Evolutionary conservation across 1,140 invertebrate species (phyloP).

Genomic region (Drosophila miranda): DNA sequence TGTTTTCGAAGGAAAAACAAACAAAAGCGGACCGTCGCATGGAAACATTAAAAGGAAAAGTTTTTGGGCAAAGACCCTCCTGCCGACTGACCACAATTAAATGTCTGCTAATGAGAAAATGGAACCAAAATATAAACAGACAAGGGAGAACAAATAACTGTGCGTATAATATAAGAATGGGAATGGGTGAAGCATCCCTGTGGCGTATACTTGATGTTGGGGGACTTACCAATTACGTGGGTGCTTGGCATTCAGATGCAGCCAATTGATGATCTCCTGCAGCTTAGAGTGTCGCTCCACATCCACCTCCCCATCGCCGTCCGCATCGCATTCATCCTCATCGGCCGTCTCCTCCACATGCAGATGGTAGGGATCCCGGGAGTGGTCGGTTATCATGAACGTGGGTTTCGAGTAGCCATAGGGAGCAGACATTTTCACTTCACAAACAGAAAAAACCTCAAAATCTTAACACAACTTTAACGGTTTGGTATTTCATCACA

Average conservation of each 20-base stretch:
- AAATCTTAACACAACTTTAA: slow-evolving; percentile 9
- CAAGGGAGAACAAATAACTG: background rate
- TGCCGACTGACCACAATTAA: slow-evolving; percentile 24
- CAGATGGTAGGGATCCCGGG: slow-evolving; percentile 61
- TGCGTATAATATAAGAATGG: slow-evolving; percentile 8
- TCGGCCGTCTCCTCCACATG: slow-evolving; percentile 10
- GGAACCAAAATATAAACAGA: background rate
- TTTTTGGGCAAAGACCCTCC: slow-evolving; percentile 12
- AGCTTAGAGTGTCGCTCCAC: slow-evolving; percentile 62
- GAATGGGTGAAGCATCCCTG: slow-evolving; percentile 1
- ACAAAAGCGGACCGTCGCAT: slow-evolving; percentile 13
- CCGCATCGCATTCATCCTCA: slow-evolving; percentile 37
- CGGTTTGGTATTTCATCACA: slow-evolving; percentile 5
- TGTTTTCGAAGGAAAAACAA: slow-evolving; percentile 11
- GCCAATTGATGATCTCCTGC: slow-evolving; percentile 64
- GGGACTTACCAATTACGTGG: slow-evolving; percentile 55
- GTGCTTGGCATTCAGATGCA: slow-evolving; percentile 61
- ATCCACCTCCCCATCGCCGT: slow-evolving; percentile 41
- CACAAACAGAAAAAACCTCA: slow-evolving; percentile 1
- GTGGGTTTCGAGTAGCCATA: slow-evolving; percentile 63
- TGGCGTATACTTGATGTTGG: slow-evolving; percentile 42
- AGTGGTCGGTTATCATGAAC: slow-evolving; percentile 71
- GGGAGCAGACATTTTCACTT: slow-evolving; percentile 49
- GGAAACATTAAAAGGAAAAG: slow-evolving; percentile 36
- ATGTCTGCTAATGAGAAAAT: slow-evolving; percentile 28